phyloP scores from a whole-genome alignment of 1,140 invertebrate genomes.

The Thaumetopoea pityocampa region DNA sequence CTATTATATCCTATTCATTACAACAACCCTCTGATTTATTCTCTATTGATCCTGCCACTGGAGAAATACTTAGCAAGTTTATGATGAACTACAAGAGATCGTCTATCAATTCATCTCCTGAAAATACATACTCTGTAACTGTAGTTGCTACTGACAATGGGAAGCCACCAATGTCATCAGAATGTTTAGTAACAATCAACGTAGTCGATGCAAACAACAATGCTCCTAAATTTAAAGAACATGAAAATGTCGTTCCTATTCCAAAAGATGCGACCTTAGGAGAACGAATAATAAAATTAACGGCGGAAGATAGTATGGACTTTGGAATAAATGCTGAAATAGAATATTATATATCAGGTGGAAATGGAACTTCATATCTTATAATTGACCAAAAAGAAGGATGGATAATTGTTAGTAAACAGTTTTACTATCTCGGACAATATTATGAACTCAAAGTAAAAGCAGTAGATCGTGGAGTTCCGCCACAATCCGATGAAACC shows the following conservation, averaged over 20 bases:
- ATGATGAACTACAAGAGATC: slow-evolving; percentile 89
- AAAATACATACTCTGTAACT: slow-evolving; percentile 91
- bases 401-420: slow-evolving; percentile 85
- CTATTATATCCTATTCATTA: slow-evolving; percentile 92
- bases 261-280: slow-evolving; percentile 85
- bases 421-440: slow-evolving; percentile 77
- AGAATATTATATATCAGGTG: slow-evolving; percentile 84
- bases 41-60: slow-evolving; percentile 91
- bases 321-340: slow-evolving; percentile 92
- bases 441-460: slow-evolving; percentile 82
- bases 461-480: slow-evolving; percentile 91
- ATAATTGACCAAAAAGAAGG: slow-evolving; percentile 84
- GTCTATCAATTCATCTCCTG: slow-evolving; percentile 84
- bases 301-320: slow-evolving; percentile 86
- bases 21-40: slow-evolving; percentile 94
- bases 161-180: slow-evolving; percentile 92
- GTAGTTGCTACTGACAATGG: slow-evolving; percentile 94
- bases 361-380: slow-evolving; percentile 89
- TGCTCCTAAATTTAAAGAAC: slow-evolving; percentile 85
- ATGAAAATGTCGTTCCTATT: slow-evolving; percentile 87
- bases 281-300: slow-evolving; percentile 83
- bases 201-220: slow-evolving; percentile 95
- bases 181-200: slow-evolving; percentile 89
- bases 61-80: slow-evolving; percentile 91
- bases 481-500: slow-evolving; percentile 86